phyloP scores from a whole-genome alignment of 2,797 vertebrate genomes.

The Hydrolagus colliei region DNA sequence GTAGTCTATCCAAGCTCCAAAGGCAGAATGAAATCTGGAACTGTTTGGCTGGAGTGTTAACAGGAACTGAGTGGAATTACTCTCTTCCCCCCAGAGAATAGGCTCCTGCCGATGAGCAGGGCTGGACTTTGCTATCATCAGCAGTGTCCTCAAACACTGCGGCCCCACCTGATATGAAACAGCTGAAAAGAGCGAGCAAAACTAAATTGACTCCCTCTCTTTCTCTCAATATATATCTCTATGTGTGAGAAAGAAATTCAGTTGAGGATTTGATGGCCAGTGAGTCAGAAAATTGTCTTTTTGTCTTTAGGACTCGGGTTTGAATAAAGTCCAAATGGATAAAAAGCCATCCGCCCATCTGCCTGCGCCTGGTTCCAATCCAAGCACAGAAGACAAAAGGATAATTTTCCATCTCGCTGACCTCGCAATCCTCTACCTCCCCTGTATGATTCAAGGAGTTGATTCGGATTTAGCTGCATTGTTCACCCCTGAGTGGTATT shows the following conservation, averaged over 20 bases:
- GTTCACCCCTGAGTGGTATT: not conserved
- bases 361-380: not conserved
- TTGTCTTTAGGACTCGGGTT: slow-evolving; percentile 1
- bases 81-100: too few relatives aligned
- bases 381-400: slow-evolving; percentile 1
- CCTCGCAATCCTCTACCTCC: not conserved
- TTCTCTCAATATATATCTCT: too few relatives aligned
- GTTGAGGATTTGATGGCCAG: slow-evolving; percentile 2
- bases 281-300: slow-evolving; percentile 26
- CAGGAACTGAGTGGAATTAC: too few relatives aligned
- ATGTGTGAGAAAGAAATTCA: not conserved
- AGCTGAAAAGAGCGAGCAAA: not conserved
- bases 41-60: too few relatives aligned
- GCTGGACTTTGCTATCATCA: too few relatives aligned
- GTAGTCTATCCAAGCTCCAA: too few relatives aligned
- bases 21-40: too few relatives aligned
- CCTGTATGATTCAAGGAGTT: not conserved
- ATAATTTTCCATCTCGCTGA: slow-evolving; percentile 25
- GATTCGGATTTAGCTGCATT: slow-evolving; percentile 9
- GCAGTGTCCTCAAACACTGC: too few relatives aligned
- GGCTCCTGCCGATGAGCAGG: too few relatives aligned
- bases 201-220: not conserved
- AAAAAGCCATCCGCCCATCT: not conserved
- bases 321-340: not conserved
- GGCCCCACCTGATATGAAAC: not conserved